Conservation (phyloP, 1,140 invertebrate genomes). For the Thalassaphorura encarpata region DNA sequence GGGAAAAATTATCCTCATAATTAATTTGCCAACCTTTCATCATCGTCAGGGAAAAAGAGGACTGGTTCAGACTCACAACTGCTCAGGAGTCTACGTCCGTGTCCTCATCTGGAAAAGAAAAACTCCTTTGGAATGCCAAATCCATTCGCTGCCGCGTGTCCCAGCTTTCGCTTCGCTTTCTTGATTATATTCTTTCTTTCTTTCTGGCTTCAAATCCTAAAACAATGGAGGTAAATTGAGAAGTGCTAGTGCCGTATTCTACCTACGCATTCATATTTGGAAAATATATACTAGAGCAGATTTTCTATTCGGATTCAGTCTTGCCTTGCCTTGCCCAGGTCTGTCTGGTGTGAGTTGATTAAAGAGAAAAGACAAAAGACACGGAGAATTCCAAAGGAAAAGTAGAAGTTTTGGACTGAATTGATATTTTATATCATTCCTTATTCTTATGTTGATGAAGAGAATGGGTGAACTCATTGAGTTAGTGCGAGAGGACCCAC, state of each 20-base stretch:
- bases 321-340: no score
- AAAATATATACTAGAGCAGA: no score
- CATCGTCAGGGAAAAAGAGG: no score
- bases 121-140: slow-evolving; percentile 10
- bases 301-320: no score
- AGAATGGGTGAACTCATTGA: not conserved
- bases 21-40: slow-evolving; percentile 35
- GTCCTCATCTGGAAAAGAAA: not conserved
- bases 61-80: no score
- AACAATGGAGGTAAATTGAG: not conserved
- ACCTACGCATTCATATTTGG: no score
- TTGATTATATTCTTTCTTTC: slow-evolving; percentile 1
- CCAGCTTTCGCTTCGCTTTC: no score
- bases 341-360: slow-evolving; percentile 22
- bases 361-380: slow-evolving; percentile 7
- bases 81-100: no score
- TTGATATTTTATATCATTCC: not conserved
- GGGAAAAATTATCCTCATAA: slow-evolving; percentile 33
- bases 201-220: not conserved
- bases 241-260: not conserved
- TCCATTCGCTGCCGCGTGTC: no score
- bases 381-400: not conserved
- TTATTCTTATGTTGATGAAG: not conserved
- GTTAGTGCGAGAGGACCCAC: no score
- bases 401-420: not conserved